Evolutionary conservation across 2,797 vertebrate genomes (phyloP).

Genomic region (Anableps anableps): DNA sequence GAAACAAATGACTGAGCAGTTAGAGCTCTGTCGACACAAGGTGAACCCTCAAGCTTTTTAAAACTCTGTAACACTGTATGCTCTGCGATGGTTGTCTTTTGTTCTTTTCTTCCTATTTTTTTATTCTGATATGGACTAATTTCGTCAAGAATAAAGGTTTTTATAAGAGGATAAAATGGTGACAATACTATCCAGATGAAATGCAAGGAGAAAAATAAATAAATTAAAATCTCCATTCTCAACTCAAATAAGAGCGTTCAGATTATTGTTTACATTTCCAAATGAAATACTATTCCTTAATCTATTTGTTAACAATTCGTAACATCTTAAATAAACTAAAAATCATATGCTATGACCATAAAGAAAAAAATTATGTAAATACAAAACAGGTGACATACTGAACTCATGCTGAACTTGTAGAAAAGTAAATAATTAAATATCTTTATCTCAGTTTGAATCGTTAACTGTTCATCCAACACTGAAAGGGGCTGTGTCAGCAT

Average conservation of each 20-base stretch:
- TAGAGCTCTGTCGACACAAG: no score
- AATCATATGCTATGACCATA: not conserved
- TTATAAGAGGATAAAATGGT: not conserved
- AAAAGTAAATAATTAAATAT: not conserved
- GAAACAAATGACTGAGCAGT: no score
- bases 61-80: no score
- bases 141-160: not conserved
- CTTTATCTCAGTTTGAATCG: not conserved
- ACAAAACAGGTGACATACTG: not conserved
- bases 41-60: no score
- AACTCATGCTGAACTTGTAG: not conserved
- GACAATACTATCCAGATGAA: not conserved
- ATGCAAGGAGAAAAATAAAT: not conserved
- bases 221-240: not conserved
- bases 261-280: not conserved
- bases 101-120: not conserved
- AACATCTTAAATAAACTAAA: not conserved
- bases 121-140: not conserved
- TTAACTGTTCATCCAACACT: slow-evolving; percentile 4
- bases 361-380: not conserved
- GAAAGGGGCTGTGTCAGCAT: slow-evolving; percentile 12
- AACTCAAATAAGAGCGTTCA: not conserved
- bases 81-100: no score
- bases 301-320: not conserved
- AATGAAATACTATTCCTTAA: not conserved